Base-by-base conservation (phyloP, 2,113 vertebrate species). In the Gasterosteus aculeatus region DNA sequence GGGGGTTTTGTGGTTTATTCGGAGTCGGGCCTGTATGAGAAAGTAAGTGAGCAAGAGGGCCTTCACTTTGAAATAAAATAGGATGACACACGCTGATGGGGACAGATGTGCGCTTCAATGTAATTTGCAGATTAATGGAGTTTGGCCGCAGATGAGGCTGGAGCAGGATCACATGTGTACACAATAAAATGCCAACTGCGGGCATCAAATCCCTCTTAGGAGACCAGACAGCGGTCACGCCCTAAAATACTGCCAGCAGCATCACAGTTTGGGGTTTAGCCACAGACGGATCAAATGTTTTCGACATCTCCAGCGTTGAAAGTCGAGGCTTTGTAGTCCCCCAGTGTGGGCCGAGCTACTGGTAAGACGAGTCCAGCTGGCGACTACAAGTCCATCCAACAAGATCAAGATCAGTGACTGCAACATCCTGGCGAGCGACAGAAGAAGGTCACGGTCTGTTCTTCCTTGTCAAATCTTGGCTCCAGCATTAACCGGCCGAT, bases 61-160 rank as follows among this genome's bases (percentile, higher is more conserved):
- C 31, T 51, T 56, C 42, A 53, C 68, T 82, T 26, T 73, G 85
- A 84, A 89, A 92, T 71, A 35, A 81, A 88, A 91, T 78, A 70
- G 60, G 76, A 75, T 59, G 76, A 62, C 80, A 79, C 80, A 79
- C 72, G 70, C 70, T 60, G 73, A 81, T 80, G 83, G 73, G 78
- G 80, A 84, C 85, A 89, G 72, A 88, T 73, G 87, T 81, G 79
- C 70, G 61, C 62, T 81, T 68, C n/a, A 51, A 59, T 89, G 87
- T 81, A 81, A 87, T 85, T 77, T 84, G 66, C 80, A 83, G 77
- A 83, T 83, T 85, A 86, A 83, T 49, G 44, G 64, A 74, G 78
- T 86, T 85, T 89, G 87, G 87, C 83, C 69, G 68, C n/a, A 65
- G 88, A 90, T 85, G 81, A 71, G 71, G 75, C 78, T 57, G 3